Conservation (phyloP, 2,888 invertebrate species). For the Panorpa germanica region DNA sequence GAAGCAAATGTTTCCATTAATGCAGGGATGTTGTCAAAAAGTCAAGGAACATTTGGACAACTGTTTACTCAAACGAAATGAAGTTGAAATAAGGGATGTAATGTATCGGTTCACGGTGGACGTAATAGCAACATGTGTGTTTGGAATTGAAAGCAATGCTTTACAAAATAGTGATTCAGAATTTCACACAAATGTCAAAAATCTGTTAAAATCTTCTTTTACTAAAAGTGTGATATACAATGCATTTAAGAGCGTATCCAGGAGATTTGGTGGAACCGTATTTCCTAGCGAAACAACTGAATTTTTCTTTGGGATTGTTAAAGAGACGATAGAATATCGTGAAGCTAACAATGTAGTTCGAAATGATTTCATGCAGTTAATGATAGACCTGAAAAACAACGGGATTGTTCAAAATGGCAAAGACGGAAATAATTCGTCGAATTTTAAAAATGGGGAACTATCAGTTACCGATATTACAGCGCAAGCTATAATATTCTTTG, state of each 20-base stretch:
- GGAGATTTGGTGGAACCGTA: background rate
- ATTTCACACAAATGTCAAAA: conserved; percentile 10
- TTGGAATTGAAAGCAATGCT: conserved; percentile 12
- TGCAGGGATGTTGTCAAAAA: no score
- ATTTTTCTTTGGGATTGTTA: conserved; percentile 20
- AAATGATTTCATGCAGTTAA: conserved; percentile 28
- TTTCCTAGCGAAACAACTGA: conserved; percentile 11
- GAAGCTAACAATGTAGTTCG: conserved; percentile 20
- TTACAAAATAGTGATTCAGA: conserved; percentile 11
- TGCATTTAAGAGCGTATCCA: conserved; percentile 5
- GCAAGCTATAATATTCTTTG: conserved; percentile 22
- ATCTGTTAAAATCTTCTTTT: conserved; percentile 9
- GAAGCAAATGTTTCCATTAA: no score
- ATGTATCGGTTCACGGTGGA: conserved; percentile 9
- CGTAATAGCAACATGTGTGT: conserved; percentile 10
- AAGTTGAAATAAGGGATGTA: conserved; percentile 8
- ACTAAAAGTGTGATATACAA: background rate
- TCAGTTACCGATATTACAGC: conserved; percentile 14
- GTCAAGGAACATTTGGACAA: no score
- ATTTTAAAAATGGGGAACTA: background rate
- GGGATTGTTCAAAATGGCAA: conserved; percentile 9
- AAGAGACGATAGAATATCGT: conserved; percentile 21
- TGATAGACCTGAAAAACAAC: conserved; percentile 23
- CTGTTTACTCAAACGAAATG: no score
- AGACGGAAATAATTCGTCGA: background rate